Base-by-base conservation (phyloP, 2,888 invertebrate genomes). In the Nemotelus pantherinus region DNA sequence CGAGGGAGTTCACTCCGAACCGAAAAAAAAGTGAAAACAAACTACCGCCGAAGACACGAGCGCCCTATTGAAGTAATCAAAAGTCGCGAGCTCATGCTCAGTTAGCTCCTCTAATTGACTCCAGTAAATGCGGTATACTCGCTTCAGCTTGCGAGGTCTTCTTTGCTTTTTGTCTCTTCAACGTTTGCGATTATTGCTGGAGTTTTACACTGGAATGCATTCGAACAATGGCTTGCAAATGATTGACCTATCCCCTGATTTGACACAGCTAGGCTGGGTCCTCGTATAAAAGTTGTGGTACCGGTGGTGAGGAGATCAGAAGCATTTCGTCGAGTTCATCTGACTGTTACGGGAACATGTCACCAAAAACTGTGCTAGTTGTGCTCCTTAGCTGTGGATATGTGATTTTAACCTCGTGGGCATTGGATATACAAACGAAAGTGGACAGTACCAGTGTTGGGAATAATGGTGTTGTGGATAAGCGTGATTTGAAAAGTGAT, bases 401-500 rank as follows among this genome's bases (percentile, higher is more conserved):
- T 60, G 74, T 74, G 74, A 74, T 74, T 47, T n/a, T 74, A 6
- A 63, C 63, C n/a, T 48, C 63, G 3, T 50, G 47, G 47, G 63
- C 48, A 6, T 60, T 74, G 74, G 74, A 74, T 50, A 50, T 74
- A 2, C 60, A 60, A 50, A 41, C 39, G 6, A 74, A 74, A 47
- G 47, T 74, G 60, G 74, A 74, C 41, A 39, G n/a, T 1, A 50
- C 25, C 48, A 71, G 44, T 55, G 45, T 48, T 60, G 55, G 70
- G 4, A 63, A 74, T 60, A 74, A 48, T 9, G 47, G 60, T 4
- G 50, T 60, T 5, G 10, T 74, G 58, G 74, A 74, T 44, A 79
- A 78, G 60, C 77, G 79, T 65, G 79, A 79, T 64, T 44, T 79
- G 2, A 78, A 78, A 48, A 41, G 50, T 25, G 79, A 79, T 1